These are phyloP conservation scores for Thomomys bottae DNA, from an alignment of 2,113 vertebrate species.

Conservation along the genomic window DNA sequence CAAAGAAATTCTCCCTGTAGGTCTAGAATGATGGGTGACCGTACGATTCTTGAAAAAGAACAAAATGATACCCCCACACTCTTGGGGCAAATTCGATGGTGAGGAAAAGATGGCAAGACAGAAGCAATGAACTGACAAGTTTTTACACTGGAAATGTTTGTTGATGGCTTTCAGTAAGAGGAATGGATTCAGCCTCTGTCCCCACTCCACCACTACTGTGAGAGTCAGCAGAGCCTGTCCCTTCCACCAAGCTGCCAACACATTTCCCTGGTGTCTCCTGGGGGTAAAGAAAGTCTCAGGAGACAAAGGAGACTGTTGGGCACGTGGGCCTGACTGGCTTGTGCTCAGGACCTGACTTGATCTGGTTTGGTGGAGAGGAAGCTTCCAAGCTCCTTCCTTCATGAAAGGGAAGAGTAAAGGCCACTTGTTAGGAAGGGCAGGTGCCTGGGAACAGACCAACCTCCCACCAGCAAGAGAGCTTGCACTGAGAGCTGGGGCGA, in stretches of 20 bases:
- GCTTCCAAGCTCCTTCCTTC: neutral
- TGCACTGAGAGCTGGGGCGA: neutral
- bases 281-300: neutral
- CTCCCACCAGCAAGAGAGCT: neutral
- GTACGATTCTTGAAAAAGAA: neutral
- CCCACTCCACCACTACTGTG: neutral
- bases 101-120: neutral
- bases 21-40: neutral
- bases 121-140: conserved; percentile 38
- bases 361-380: neutral
- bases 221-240: neutral
- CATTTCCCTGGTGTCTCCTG: neutral
- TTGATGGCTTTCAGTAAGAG: neutral
- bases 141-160: conserved; percentile 68
- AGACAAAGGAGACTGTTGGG: neutral
- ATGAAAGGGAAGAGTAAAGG: neutral
- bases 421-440: neutral
- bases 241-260: neutral
- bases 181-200: neutral
- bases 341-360: neutral
- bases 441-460: neutral
- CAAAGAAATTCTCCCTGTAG: neutral
- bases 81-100: neutral
- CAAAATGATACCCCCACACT: neutral
- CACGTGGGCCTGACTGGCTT: too few species aligned